A percentile compares a stretch with the other conserved stretches of the same genome.
Conservation (phyloP, 1,140 invertebrate species). For the Oryzaephilus surinamensis region DNA sequence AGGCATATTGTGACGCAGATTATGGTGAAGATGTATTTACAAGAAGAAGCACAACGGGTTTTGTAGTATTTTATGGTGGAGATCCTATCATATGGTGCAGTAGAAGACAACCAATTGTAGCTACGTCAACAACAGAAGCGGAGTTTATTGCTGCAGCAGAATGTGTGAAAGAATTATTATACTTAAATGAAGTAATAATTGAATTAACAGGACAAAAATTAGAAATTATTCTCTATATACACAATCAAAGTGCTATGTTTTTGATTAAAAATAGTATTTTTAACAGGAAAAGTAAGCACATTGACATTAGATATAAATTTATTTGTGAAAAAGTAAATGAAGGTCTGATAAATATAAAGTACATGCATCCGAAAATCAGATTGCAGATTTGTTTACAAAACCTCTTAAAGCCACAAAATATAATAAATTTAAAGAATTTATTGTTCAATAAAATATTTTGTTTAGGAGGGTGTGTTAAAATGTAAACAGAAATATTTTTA, state of each 20-base stretch:
- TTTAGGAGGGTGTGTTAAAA: too few species aligned
- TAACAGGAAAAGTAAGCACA: background rate
- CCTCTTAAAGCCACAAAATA: background rate
- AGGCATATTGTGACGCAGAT: background rate
- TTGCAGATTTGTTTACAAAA: slow-evolving; percentile 1
- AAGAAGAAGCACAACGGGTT: background rate
- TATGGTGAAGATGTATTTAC: background rate
- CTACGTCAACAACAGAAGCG: background rate
- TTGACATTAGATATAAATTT: background rate
- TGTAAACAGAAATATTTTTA: too few species aligned
- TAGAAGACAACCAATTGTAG: background rate
- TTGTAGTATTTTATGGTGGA: background rate
- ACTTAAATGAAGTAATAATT: slow-evolving; percentile 1
- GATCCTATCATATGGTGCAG: background rate
- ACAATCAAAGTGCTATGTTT: background rate
- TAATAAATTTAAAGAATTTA: background rate
- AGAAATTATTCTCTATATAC: background rate
- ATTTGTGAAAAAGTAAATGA: background rate
- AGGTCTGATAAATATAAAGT: background rate
- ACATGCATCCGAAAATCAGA: background rate
- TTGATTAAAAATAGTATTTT: background rate
- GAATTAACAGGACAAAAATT: background rate
- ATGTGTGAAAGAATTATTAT: background rate
- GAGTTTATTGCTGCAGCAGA: background rate
- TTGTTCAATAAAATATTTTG: too few species aligned